Evolutionary conservation across 64 coral and sea anemone species (phyloP).

Genomic region (Montipora capricornis): DNA sequence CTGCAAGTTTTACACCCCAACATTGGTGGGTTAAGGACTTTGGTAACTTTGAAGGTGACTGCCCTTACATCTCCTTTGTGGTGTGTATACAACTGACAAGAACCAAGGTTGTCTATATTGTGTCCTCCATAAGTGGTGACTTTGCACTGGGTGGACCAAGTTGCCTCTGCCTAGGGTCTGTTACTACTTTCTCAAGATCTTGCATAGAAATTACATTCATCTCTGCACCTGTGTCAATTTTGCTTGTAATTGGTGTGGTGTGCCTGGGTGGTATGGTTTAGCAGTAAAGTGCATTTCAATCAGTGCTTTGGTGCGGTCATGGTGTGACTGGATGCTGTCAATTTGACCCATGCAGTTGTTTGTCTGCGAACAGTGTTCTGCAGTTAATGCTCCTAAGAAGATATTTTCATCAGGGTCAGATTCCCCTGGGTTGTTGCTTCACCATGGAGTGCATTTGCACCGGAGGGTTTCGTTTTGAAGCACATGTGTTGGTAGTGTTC

Average conservation of each 20-base stretch:
- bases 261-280: constrained; percentile 42
- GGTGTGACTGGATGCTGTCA: constrained; percentile 1
- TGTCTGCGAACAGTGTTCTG: constrained; percentile 20
- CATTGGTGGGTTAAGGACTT: constrained; percentile 62
- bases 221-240: neutral
- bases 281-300: constrained; percentile 58
- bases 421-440: neutral
- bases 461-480: neutral
- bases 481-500: constrained; percentile 20
- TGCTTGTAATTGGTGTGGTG: constrained; percentile 49
- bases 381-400: constrained; percentile 51
- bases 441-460: neutral
- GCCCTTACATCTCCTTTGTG: constrained; percentile 11
- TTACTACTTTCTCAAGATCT: constrained; percentile 48
- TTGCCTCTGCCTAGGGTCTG: constrained; percentile 29
- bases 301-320: constrained; percentile 43
- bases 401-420: constrained; percentile 30
- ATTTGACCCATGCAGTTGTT: neutral
- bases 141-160: constrained; percentile 59
- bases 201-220: constrained; percentile 65
- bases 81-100: constrained; percentile 73
- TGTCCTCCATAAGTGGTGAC: constrained; percentile 66
- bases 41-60: too few relatives aligned
- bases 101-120: constrained; percentile 63
- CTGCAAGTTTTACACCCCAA: constrained; percentile 71